These are phyloP conservation scores for Thymelicus acteon DNA, from an alignment of 2,888 invertebrate genomes.

Conservation along the genomic window DNA sequence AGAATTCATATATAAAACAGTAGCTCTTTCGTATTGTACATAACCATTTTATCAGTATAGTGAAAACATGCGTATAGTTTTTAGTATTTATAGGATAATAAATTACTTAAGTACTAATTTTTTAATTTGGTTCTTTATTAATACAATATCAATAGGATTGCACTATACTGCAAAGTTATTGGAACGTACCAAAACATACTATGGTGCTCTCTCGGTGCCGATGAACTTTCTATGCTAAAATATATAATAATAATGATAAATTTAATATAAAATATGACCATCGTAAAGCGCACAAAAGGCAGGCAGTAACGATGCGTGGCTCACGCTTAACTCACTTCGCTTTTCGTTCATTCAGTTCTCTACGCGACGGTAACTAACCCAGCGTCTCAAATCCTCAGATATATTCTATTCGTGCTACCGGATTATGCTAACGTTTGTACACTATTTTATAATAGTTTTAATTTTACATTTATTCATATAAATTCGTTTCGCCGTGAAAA, in stretches of 20 bases:
- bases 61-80: constrained; percentile 86
- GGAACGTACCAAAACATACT: constrained; percentile 78
- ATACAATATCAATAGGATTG: constrained; percentile 85
- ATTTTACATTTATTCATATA: constrained; percentile 36
- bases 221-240: constrained; percentile 83
- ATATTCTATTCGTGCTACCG: not conserved
- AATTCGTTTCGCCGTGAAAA: constrained; percentile 34
- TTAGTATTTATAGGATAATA: constrained; percentile 83
- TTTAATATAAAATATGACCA: constrained; percentile 72
- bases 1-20: constrained; percentile 86
- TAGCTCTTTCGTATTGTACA: constrained; percentile 84
- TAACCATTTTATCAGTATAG: constrained; percentile 85
- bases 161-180: constrained; percentile 81
- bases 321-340: constrained; percentile 49
- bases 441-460: constrained; percentile 29
- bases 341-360: constrained; percentile 34
- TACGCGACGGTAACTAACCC: constrained; percentile 25
- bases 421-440: constrained; percentile 16
- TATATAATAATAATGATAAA: constrained; percentile 65
- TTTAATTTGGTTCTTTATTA: constrained; percentile 85
- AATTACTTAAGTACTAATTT: constrained; percentile 85
- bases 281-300: constrained; percentile 78
- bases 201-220: constrained; percentile 80
- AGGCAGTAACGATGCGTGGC: constrained; percentile 67
- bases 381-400: constrained; percentile 11